These are phyloP conservation scores for Tenrec ecaudatus DNA, from an alignment of 2,113 vertebrate species.

Conservation along the genomic window DNA sequence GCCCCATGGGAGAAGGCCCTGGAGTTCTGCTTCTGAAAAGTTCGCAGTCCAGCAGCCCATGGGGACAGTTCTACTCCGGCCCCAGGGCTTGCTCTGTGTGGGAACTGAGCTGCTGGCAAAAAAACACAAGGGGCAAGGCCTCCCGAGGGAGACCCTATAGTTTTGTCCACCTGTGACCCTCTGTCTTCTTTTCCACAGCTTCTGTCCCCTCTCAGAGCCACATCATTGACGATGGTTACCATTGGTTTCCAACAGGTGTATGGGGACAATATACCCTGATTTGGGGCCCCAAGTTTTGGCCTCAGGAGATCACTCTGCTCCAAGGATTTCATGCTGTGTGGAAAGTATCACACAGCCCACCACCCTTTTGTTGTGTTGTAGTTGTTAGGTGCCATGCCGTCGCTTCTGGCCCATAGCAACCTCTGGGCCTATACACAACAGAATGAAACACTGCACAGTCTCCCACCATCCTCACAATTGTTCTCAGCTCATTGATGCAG, in stretches of 20 bases:
- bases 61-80: neutral
- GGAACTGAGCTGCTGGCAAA: neutral
- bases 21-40: neutral
- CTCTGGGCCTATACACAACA: no score
- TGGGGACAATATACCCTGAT: fast-evolving
- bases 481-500: no score
- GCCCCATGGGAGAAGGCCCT: neutral
- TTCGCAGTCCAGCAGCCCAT: neutral
- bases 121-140: fast-evolving
- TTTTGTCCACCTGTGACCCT: fast-evolving
- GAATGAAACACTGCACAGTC: no score
- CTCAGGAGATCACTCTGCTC: no score
- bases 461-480: no score
- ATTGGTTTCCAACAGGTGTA: fast-evolving
- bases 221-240: fast-evolving
- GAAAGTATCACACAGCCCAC: fast-evolving
- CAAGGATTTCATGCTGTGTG: no score
- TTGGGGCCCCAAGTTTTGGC: no score
- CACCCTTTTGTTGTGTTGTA: no score
- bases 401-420: no score
- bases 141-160: neutral
- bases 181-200: no score
- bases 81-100: neutral
- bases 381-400: no score
- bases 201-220: fast-evolving